A percentile compares a stretch with the other conserved stretches of the same genome.
phyloP scores from a whole-genome alignment of 2,888 invertebrate species.

The Hirtodrosophila alboralis region DNA sequence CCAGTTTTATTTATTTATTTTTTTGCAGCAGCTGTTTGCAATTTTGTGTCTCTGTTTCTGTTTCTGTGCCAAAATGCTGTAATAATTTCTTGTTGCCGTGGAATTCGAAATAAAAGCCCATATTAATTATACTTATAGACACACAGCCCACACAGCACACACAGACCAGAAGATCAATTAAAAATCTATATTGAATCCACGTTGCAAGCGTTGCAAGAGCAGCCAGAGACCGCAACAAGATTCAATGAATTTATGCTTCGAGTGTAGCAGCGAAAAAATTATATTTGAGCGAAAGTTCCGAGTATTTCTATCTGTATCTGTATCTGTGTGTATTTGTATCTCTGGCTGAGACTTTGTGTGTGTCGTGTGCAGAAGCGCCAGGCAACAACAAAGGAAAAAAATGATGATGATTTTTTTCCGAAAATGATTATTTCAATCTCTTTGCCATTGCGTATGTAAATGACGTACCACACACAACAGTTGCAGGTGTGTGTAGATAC shows the following conservation, averaged over 20 bases:
- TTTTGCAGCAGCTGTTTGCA: conserved; percentile 38
- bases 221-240: conserved; percentile 25
- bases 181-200: conserved; percentile 43
- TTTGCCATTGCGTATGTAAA: conserved; percentile 35
- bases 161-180: conserved; percentile 42
- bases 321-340: conserved; percentile 17
- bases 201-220: conserved; percentile 48
- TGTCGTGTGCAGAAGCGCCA: conserved; percentile 82
- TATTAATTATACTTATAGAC: conserved; percentile 56
- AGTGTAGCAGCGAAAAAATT: conserved; percentile 40
- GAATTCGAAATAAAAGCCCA: conserved; percentile 33
- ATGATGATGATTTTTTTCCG: conserved; percentile 33
- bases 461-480: conserved; percentile 40
- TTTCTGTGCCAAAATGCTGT: conserved; percentile 64
- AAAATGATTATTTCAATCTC: conserved; percentile 43
- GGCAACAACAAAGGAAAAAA: conserved; percentile 50
- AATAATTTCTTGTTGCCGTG: conserved; percentile 29
- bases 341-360: conserved; percentile 66
- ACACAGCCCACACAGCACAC: conserved; percentile 44
- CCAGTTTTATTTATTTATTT: conserved; percentile 26
- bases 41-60: conserved; percentile 22
- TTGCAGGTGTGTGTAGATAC: conserved; percentile 62
- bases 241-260: conserved; percentile 44
- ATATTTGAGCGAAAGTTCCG: conserved; percentile 27
- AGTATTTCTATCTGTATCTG: conserved; percentile 5